Evolutionary conservation across 2,888 invertebrate genomes (phyloP).

Genomic region (Synanthedon myopaeformis): DNA sequence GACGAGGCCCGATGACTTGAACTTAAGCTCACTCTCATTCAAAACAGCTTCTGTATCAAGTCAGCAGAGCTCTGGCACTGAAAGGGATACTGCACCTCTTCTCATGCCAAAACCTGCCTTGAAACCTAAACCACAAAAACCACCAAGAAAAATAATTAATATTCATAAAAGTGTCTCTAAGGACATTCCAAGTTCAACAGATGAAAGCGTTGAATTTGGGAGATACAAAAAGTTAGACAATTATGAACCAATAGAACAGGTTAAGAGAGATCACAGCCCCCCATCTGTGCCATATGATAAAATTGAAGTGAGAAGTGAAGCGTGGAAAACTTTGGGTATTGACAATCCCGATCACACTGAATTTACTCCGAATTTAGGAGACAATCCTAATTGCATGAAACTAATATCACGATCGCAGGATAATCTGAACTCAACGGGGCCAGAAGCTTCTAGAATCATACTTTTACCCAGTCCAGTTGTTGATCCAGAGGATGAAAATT

Average conservation of each 20-base stretch:
- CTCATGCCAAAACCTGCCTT: constrained; percentile 68
- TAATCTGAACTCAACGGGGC: constrained; percentile 53
- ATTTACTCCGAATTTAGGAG: constrained; percentile 56
- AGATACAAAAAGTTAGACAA: constrained; percentile 68
- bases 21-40: constrained; percentile 55
- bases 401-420: constrained; percentile 65
- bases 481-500: constrained; percentile 72
- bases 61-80: constrained; percentile 43
- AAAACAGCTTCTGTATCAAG: constrained; percentile 54
- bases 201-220: constrained; percentile 59
- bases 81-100: constrained; percentile 53
- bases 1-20: constrained; percentile 58
- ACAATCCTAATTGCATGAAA: constrained; percentile 59
- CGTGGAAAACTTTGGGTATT: constrained; percentile 85
- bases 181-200: constrained; percentile 43
- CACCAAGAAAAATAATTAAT: constrained; percentile 70
- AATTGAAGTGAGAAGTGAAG: constrained; percentile 81
- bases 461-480: constrained; percentile 60
- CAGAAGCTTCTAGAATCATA: constrained; percentile 68
- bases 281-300: constrained; percentile 75
- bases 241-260: constrained; percentile 60
- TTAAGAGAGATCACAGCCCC: constrained; percentile 58
- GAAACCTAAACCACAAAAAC: constrained; percentile 74
- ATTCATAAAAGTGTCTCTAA: constrained; percentile 44
- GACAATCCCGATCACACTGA: constrained; percentile 81